A percentile compares a stretch with the other conserved stretches of the same genome.
Evolutionary conservation across 2,888 invertebrate species (phyloP).

Genomic region (Cephus nigrinus): DNA sequence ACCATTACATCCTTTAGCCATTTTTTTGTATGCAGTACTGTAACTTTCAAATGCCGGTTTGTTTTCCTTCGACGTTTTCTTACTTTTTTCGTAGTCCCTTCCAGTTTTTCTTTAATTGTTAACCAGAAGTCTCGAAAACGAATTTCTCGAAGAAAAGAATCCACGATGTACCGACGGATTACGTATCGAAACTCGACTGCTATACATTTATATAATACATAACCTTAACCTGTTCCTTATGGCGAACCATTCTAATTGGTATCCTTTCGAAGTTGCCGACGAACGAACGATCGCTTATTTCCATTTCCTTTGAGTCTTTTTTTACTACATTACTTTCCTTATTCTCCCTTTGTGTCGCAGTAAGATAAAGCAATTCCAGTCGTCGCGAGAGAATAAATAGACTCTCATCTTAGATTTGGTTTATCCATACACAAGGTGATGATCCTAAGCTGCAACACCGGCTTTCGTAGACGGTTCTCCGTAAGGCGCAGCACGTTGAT

Average conservation of each 20-base stretch:
- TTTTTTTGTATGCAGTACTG: neutral
- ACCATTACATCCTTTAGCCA: slow-evolving; percentile 30
- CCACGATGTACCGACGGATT: neutral
- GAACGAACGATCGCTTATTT: neutral
- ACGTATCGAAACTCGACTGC: neutral
- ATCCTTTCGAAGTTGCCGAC: neutral
- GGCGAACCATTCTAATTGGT: neutral
- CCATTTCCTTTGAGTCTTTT: slow-evolving; percentile 6
- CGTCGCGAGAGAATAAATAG: slow-evolving; percentile 28
- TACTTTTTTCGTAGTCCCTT: neutral
- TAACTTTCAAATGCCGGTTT: neutral
- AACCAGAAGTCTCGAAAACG: neutral
- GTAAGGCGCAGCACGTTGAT: slow-evolving; percentile 44
- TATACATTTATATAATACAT: neutral
- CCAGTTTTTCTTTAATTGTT: neutral
- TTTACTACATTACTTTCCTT: slow-evolving; percentile 52
- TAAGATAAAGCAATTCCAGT: slow-evolving; percentile 35
- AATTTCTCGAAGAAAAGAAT: neutral
- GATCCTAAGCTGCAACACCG: slow-evolving; percentile 15
- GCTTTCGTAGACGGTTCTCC: slow-evolving; percentile 37
- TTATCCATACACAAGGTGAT: slow-evolving; percentile 50
- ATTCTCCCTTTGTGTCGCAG: slow-evolving; percentile 51
- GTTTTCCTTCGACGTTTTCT: neutral
- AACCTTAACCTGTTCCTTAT: neutral
- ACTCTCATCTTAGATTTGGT: slow-evolving; percentile 38